Percentiles rank a stretch among this genome's conserved stretches.
These are phyloP conservation scores for Anthopleura xanthogrammica DNA, from an alignment of 92 coral and sea anemone species.

Conservation along the genomic window DNA sequence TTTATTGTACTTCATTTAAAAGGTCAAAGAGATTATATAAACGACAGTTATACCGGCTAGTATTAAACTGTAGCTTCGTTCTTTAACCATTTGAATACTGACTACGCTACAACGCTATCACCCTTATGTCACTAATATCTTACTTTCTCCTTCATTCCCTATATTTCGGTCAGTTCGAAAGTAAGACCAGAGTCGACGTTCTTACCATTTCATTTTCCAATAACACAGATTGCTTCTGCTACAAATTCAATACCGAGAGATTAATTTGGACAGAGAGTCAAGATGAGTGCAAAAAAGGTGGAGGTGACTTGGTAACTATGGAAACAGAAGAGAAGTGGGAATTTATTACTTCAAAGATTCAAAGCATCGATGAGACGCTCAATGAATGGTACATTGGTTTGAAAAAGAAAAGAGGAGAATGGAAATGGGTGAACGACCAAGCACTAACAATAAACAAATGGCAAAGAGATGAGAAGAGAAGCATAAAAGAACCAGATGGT, in stretches of 20 bases:
- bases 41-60: no score
- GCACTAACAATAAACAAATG: not conserved
- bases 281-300: not conserved
- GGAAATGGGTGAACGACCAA: slow-evolving; percentile 2
- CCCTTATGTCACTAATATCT: no score
- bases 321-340: slow-evolving; percentile 21
- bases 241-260: not conserved
- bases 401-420: not conserved
- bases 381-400: slow-evolving; percentile 25
- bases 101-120: no score
- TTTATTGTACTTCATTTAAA: no score
- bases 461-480: not conserved
- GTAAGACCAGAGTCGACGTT: no score
- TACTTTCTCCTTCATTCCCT: no score
- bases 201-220: not conserved
- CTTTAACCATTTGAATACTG: no score
- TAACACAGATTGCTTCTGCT: slow-evolving; percentile 10
- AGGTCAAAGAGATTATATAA: no score
- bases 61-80: no score
- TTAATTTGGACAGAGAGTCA: not conserved
- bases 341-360: not conserved
- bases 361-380: not conserved
- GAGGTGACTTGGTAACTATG: slow-evolving; percentile 13
- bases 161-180: no score
- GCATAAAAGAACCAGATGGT: not conserved